phyloP scores from a whole-genome alignment of 2,797 vertebrate species.

The Staurois parvus region DNA sequence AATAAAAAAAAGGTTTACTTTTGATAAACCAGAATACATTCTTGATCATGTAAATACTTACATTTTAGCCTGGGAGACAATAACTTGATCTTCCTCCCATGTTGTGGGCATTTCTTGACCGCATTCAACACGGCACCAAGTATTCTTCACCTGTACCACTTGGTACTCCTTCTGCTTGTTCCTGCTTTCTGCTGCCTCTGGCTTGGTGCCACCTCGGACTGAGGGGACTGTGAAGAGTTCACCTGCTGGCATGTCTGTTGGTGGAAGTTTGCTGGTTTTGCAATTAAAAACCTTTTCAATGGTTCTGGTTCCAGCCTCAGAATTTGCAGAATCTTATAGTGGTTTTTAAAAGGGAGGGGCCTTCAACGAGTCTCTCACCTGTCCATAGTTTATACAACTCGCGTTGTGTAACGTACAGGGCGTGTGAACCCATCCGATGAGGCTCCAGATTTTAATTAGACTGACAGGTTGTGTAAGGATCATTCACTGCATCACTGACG shows the following conservation, averaged over 20 bases:
- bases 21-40: not conserved
- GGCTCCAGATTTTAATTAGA: not conserved
- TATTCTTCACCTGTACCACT: conserved; percentile 77
- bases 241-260: conserved; percentile 64
- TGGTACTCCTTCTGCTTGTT: conserved; percentile 74
- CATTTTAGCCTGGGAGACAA: conserved; percentile 82
- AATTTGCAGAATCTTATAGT: not conserved
- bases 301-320: too few species aligned
- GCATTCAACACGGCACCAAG: conserved; percentile 75
- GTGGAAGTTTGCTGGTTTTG: not conserved
- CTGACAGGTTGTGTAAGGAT: conserved; percentile 37
- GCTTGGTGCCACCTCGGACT: not conserved
- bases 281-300: not conserved
- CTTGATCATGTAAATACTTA: conserved; percentile 70
- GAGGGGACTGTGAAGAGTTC: conserved; percentile 56
- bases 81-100: conserved; percentile 62
- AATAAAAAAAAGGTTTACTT: not conserved
- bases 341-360: conserved; percentile 3
- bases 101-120: conserved; percentile 64
- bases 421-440: not conserved
- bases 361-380: not conserved
- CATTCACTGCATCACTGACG: not conserved
- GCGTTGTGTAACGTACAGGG: conserved; percentile 8
- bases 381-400: conserved; percentile 40
- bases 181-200: conserved; percentile 45